Percentiles rank a stretch among this genome's conserved stretches.
phyloP scores from a whole-genome alignment of 2,797 vertebrate species.

The Molossus alvarezi region DNA sequence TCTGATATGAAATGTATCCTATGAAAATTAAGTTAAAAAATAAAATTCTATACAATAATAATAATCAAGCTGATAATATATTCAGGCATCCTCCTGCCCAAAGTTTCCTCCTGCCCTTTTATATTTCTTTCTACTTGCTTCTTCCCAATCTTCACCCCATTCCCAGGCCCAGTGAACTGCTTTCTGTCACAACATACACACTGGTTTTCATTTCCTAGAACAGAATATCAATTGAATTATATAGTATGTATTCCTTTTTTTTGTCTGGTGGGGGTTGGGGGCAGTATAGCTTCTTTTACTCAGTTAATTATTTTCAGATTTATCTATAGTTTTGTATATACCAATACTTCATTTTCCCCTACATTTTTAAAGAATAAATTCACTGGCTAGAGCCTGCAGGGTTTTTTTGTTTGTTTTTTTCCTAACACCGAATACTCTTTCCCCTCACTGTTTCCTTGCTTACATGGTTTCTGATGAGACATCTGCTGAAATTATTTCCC shows the following conservation, averaged over 20 bases:
- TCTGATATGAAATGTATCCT: constrained; percentile 65
- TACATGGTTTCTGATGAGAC: neutral
- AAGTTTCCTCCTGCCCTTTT: neutral
- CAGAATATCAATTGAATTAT: neutral
- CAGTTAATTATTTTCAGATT: neutral
- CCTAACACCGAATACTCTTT: neutral
- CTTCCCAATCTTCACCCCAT: neutral
- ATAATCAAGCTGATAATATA: neutral
- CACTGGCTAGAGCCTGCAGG: neutral
- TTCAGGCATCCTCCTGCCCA: neutral
- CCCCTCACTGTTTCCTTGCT: neutral
- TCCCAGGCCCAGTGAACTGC: accelerated
- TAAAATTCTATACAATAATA: constrained; percentile 70
- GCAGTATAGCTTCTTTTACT: neutral
- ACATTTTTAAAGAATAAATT: neutral
- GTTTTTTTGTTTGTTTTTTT: neutral
- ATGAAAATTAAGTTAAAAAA: constrained; percentile 60
- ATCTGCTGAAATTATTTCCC: neutral
- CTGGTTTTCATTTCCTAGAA: neutral
- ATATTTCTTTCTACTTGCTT: neutral
- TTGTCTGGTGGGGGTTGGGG: neutral
- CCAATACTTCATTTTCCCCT: neutral
- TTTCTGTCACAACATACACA: neutral
- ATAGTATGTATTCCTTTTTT: neutral
- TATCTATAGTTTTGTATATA: neutral